Evolutionary conservation across 2,888 invertebrate genomes (phyloP), one percentile per base, ranked within the genome.

Genomic region (Siphlonurus alternatus): DNA sequence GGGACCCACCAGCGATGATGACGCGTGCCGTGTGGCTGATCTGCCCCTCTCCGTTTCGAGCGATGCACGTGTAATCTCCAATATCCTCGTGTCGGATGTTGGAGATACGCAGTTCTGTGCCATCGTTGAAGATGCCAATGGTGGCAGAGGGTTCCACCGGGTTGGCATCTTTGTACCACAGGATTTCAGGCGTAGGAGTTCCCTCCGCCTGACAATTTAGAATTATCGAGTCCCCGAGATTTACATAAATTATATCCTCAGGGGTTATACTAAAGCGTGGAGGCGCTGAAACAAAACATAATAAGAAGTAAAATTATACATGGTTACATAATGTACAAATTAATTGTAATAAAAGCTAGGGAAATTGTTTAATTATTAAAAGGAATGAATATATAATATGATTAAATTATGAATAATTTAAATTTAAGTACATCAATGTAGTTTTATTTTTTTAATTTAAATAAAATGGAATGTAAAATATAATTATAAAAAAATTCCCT

Each of bases 151-250:
- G 88, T 75, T 92, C 90, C 73, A 93, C 91, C 66, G 92, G 91
- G 77, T 87, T 89, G 70, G 89, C 92, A 78, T 93, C 93, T 79
- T 94, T 96, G 80, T 89, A 93, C 97, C 97, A 97, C 69, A 93
- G 83, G 72, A 96, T 92, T 77, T 92, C 91, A 66, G 97, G 97
- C 70, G 91, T 88, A 68, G 97, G 97, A 63, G 94, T 93, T 72
- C 95, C 96, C 78, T 92, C 92, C 67, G 95, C 96, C 78, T 93
- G 91, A 79, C 97, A 97, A 81, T 90, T 94, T 76, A 97, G 86
- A 75, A 93, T 93, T 76, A 95, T 92, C 71, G 91, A 91, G 79
- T 95, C 94, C 73, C 95, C 95, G 80, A 93, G 84, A 82, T 93
- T 94, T 79, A 94, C 94, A 83, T 94, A 94, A 79, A 93, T 91